Evolutionary conservation across 2,797 vertebrate species (phyloP), one percentile per base, ranked within the genome.

Genomic region (Triplophysa yarkandensis): DNA sequence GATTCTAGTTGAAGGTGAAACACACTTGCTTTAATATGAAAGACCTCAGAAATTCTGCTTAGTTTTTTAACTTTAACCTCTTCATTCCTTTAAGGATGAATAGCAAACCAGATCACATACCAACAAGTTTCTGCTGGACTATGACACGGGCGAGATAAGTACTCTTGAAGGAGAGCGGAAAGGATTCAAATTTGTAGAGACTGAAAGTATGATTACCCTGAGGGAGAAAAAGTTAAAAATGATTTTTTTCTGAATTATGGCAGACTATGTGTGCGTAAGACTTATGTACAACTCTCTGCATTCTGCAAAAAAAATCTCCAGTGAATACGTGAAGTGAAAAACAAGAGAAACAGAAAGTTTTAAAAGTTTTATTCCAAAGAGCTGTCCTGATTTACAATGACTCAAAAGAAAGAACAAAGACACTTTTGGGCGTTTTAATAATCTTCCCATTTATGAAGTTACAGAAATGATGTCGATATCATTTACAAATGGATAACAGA

Each of bases 181-280:
- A 68, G 36, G 62, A 73, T 68, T 62, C 65, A 62, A 28, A 48
- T 48, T 41, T 43, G 21, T 17, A 16, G 5, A 60, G 66, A 66
- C 16, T 19, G 58, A 70, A 58, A 54, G 19, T 19, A n/a, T 74
- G 52, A 74, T 78, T 48, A 74, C 57, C 64, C 71, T 78, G 64
- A 17, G 58, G 36, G 77, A 13, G 0, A 7, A 9, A 34, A 1
- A 30, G 25, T 54, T 16, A 10, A 44, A 43, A 55, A 60, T 17
- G 17, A 61, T 11, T 60, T 61, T n/a, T 62, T 46, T 25, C n/a
- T 72, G 69, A 34, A 52, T 41, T 27, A 54, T 28, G 16, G 34
- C 64, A 28, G 19, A 63, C 39, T 6, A 13, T 68, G 41, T 64
- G 57, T 70, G 65, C n/a, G 36, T 57, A 57, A 55, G 30, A 34